Base-by-base conservation (phyloP, 2,888 invertebrate species). In the Ophion slaviceki region DNA sequence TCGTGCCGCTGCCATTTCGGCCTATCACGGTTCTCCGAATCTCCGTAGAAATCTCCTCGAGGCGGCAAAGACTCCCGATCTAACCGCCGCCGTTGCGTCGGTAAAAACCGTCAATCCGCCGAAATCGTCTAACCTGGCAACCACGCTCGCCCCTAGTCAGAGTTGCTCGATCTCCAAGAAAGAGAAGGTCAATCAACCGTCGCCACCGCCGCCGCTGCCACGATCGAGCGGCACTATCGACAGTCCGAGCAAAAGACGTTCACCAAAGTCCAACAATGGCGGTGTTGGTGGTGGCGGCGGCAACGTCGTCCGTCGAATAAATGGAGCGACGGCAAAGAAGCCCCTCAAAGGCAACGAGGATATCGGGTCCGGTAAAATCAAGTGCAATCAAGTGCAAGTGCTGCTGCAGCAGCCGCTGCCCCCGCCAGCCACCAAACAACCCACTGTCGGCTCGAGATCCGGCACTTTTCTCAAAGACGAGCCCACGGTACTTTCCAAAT, bases 401-500 rank as follows among this genome's bases (percentile, higher is more conserved):
- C 40, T 5, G 40, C 40, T 5, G 40, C 40, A 40, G 40, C 40
- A 40, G 8, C 40, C 40, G 40, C 1, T 8, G 8, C 8, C 40
- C 3, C 17, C 62, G 78, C 89, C 64, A 90, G 81, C 90, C 28
- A 80, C 88, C n/a, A 93, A 93, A 85, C 94, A 94, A 85, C 92
- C 93, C 11, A 94, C 94, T 4, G 94, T 95, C 62, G 94, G 94
- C 71, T 95, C 94, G 11, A 95, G 97, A 67, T 97, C 97, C 0
- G 96, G 96, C 24, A 97, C 97, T 0, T 97, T 97, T 91, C 94
- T 96, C 24, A 97, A 97, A 92, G 97, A 97, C 88, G 97, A 97
- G 92, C 97, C 97, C 0, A 96, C 96, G 28, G 94, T 96, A 91
- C 92, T 96, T 86, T 95, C 95, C 80, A 95, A 95, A 76, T 90